Base-by-base conservation (phyloP, 2,797 vertebrate species). In the Eupleurogrammus muticus region DNA sequence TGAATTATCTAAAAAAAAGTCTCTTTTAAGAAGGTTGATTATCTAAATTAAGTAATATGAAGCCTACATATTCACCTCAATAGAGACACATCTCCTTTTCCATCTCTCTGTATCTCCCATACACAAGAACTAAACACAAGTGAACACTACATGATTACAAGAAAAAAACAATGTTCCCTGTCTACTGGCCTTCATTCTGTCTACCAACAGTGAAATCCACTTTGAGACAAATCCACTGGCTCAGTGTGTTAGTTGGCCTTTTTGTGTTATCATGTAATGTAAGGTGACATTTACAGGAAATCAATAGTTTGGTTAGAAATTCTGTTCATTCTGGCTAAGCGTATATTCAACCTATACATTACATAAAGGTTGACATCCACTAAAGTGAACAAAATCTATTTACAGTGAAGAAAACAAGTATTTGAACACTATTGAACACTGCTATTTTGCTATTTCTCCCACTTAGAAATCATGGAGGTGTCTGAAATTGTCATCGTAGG, bases 211-310 rank as follows among this genome's bases (percentile, higher is more conserved):
- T 24, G 16, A 49, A 44, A 28, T 57, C 20, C 8, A 36, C 14
- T 73, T 35, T 56, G 19, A 24, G 21, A 44, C 32, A 44, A 63
- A 69, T 50, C 44, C 11, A 1, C 21, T 19, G 44, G 20, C 68
- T 70, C 21, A 67, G 59, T 72, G 52, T 46, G 53, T 73, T 59
- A 20, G 14, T 16, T 23, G 19, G 21, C 32, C 17, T 28, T 49
- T 73, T 64, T 70, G 32, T 70, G 6, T 42, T 49, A 66, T 47
- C 34, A 48, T 32, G 40, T 14, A 63, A 59, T 66, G 19, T 28
- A 82, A 70, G 55, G 60, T 85, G 77, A 84, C 67, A 77, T 81
- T 80, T 66, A 61, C 44, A 62, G 44, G n/a, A 42, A 17, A 64
- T 76, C 71, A 66, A 73, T 81, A 32, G 54, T 71, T 61, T 73